These are phyloP conservation scores for Meriones unguiculatus DNA, from an alignment of 2,113 vertebrate species.

Conservation along the genomic window DNA sequence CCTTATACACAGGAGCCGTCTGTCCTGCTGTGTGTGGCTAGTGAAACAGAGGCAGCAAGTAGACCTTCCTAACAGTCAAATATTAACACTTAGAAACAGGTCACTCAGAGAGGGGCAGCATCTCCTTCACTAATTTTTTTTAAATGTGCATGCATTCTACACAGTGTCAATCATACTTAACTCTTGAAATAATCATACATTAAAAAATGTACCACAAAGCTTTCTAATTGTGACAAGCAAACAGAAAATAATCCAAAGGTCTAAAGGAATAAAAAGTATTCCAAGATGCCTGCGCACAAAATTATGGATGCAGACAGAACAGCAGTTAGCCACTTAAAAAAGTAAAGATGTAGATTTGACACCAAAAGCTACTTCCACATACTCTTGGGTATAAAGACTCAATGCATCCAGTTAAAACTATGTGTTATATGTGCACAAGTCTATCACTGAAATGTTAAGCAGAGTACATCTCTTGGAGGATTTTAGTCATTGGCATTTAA, in stretches of 20 bases:
- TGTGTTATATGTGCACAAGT: background rate
- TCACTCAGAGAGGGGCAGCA: background rate
- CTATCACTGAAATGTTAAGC: background rate
- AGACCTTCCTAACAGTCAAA: conserved; percentile 5
- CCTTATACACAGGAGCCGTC: background rate
- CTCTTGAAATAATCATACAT: background rate
- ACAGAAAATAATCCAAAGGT: background rate
- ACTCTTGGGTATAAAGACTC: background rate
- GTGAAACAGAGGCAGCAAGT: background rate
- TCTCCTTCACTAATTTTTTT: background rate
- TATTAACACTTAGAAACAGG: background rate
- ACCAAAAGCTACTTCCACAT: conserved; percentile 37
- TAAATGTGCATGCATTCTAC: background rate
- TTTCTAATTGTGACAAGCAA: background rate
- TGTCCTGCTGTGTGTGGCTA: background rate
- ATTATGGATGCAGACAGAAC: background rate
- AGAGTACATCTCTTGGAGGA: background rate
- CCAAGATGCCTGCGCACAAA: background rate
- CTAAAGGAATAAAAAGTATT: background rate
- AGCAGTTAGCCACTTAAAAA: background rate
- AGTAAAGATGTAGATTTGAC: background rate
- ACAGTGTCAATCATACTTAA: background rate
- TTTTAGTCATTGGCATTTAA: conserved; percentile 19
- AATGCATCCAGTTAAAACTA: background rate
- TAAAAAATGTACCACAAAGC: conserved; percentile 29